A percentile compares a stretch with the other conserved stretches of the same genome.
phyloP scores from a whole-genome alignment of 64 coral and sea anemone genomes.

The Montipora cactus region DNA sequence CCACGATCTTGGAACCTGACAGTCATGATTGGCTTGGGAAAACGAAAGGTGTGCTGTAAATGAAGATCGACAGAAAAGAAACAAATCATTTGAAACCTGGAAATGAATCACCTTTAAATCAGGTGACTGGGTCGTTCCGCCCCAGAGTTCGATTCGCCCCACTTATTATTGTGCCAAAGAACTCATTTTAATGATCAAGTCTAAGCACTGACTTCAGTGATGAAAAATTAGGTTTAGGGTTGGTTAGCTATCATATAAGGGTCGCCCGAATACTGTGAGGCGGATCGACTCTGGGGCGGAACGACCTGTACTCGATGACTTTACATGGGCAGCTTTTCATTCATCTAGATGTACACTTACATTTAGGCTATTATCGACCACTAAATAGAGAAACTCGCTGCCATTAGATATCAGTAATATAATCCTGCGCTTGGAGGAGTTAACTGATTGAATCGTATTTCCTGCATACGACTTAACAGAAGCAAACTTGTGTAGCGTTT shows the following conservation, averaged over 20 bases:
- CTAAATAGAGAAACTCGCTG: conserved; percentile 13
- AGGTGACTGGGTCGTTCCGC: no score
- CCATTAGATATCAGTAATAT: conserved; percentile 29
- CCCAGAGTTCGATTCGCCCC: no score
- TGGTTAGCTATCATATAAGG: no score
- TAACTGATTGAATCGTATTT: neutral
- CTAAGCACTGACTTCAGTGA: no score
- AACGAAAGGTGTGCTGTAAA: conserved; percentile 37
- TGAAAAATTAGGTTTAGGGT: no score
- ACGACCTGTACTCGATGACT: no score
- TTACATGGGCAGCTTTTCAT: no score
- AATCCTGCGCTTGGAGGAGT: neutral
- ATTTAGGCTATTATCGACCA: neutral
- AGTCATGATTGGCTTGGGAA: neutral
- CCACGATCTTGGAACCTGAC: neutral
- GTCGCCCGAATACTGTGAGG: no score
- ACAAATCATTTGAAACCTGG: neutral
- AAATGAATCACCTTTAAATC: no score
- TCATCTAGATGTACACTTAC: neutral
- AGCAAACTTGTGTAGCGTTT: conserved; percentile 34
- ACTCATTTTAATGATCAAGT: no score
- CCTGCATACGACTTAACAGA: neutral
- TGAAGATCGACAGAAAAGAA: neutral
- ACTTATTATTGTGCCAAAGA: no score
- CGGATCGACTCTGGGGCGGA: no score